phyloP scores from a whole-genome alignment of 2,797 vertebrate genomes.

The Alectoris magna region DNA sequence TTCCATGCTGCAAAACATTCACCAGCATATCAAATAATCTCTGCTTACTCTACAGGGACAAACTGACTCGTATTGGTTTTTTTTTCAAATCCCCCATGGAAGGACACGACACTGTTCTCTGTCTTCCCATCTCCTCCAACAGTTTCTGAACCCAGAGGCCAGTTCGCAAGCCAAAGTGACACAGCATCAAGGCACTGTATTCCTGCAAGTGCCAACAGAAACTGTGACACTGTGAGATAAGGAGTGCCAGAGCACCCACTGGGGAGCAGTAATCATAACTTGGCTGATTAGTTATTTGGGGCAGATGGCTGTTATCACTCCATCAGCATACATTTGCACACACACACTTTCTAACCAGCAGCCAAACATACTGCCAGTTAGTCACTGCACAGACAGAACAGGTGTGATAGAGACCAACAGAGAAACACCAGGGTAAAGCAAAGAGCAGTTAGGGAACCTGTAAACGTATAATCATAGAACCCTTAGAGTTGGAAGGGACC shows the following conservation, averaged over 20 bases:
- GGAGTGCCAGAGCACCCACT: rapidly evolving
- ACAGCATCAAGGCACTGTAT: not conserved
- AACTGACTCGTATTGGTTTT: rapidly evolving
- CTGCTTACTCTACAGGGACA: not conserved
- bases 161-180: not conserved
- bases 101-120: rapidly evolving
- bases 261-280: not conserved
- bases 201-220: not conserved
- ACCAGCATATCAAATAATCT: not conserved
- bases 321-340: not conserved
- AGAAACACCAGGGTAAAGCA: rapidly evolving
- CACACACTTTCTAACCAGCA: not conserved
- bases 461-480: no score
- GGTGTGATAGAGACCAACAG: rapidly evolving
- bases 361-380: not conserved
- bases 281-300: not conserved
- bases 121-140: not conserved
- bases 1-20: not conserved
- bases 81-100: not conserved
- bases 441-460: not conserved
- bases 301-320: not conserved
- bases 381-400: rapidly evolving
- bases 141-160: not conserved
- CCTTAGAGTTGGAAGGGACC: no score
- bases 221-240: not conserved